Conservation (phyloP, 2,888 invertebrate genomes). For the Euzetes globulus region DNA sequence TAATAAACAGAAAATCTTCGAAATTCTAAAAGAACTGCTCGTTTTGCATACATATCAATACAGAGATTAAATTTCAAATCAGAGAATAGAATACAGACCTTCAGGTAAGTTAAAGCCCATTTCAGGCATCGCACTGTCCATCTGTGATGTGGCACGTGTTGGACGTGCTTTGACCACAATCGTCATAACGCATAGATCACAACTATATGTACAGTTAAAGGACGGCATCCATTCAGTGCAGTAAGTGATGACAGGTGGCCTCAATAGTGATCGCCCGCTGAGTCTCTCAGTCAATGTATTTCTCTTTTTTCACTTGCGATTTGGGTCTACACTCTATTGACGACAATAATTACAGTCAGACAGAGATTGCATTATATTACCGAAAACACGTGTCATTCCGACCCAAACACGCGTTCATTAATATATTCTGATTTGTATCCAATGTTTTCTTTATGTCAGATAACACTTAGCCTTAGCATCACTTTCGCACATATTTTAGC, state of each 20-base stretch:
- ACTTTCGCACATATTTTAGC: too few relatives aligned
- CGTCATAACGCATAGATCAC: not conserved
- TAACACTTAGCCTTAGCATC: not conserved
- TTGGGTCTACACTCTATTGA: constrained; percentile 1
- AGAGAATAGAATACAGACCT: not conserved
- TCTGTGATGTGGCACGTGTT: constrained; percentile 17
- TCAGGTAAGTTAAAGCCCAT: constrained; percentile 3
- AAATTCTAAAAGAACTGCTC: not conserved
- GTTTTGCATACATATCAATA: not conserved
- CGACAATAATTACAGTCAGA: not conserved
- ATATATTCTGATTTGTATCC: not conserved
- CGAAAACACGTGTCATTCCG: constrained; percentile 20
- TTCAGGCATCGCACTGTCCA: not conserved
- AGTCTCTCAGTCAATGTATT: constrained; percentile 11
- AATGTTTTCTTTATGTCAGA: not conserved
- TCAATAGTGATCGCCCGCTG: constrained; percentile 25
- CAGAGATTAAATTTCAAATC: not conserved
- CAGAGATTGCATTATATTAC: constrained; percentile 4
- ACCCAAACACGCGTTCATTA: constrained; percentile 11
- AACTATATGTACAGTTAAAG: not conserved
- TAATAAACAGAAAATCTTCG: not conserved
- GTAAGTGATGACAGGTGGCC: constrained; percentile 23
- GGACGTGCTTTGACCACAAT: not conserved
- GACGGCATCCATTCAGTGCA: not conserved
- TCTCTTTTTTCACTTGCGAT: constrained; percentile 1